These are phyloP conservation scores for Semaprochilodus insignis DNA, from an alignment of 2,797 vertebrate species.

Conservation along the genomic window DNA sequence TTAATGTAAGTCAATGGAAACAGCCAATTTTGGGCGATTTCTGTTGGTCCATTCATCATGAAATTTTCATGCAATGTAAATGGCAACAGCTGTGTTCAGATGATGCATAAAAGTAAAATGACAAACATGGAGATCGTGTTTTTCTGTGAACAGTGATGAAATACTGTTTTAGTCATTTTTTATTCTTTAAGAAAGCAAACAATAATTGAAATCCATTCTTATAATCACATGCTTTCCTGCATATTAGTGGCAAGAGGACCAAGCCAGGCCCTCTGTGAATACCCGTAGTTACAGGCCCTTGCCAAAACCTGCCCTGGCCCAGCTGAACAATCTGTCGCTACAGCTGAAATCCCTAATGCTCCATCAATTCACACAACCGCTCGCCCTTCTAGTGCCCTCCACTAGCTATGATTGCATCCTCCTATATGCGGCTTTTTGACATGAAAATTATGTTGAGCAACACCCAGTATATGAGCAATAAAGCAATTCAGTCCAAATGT, in stretches of 20 bases:
- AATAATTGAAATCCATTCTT: not conserved
- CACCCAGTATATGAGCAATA: not conserved
- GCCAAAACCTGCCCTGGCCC: slow-evolving; percentile 41
- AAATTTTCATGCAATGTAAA: too few relatives aligned
- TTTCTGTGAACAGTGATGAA: too few relatives aligned
- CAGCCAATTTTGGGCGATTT: too few relatives aligned
- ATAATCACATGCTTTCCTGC: not conserved
- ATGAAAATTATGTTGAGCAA: not conserved
- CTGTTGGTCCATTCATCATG: too few relatives aligned
- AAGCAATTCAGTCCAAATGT: too few relatives aligned
- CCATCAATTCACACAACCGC: slow-evolving; percentile 25
- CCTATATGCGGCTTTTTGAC: not conserved
- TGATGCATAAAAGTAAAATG: too few relatives aligned
- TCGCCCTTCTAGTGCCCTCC: not conserved
- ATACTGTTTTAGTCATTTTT: not conserved
- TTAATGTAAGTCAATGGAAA: too few relatives aligned
- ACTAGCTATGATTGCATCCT: not conserved
- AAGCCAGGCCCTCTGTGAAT: slow-evolving; percentile 4
- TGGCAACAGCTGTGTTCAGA: too few relatives aligned
- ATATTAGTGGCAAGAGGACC: not conserved
- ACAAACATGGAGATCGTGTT: too few relatives aligned
- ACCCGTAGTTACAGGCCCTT: slow-evolving; percentile 1
- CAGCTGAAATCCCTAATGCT: slow-evolving; percentile 45
- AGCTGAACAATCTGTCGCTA: slow-evolving; percentile 52
- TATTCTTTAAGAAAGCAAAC: not conserved